A percentile compares a stretch with the other conserved stretches of the same genome.
Conservation (phyloP, 1,140 invertebrate species). For the Oryctes rhinoceros region DNA sequence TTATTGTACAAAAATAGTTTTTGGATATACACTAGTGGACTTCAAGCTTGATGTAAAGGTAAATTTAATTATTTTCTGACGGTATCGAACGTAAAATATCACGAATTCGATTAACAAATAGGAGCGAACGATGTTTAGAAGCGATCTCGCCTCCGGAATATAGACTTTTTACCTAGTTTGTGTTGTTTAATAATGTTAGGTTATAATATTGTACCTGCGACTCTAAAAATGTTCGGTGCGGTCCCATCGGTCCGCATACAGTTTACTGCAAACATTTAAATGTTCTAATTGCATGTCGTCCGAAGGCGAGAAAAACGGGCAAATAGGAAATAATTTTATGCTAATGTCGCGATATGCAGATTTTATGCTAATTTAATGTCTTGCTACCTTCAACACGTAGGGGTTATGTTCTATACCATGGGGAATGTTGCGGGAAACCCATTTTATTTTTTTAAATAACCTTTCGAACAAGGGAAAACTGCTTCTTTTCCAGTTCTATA, state of each 20-base stretch:
- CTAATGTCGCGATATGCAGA: slow-evolving; percentile 36
- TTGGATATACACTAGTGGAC: slow-evolving; percentile 39
- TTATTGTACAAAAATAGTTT: slow-evolving; percentile 42
- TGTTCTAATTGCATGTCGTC: slow-evolving; percentile 40
- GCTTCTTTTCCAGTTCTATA: neutral
- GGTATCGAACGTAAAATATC: neutral
- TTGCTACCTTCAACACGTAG: slow-evolving; percentile 9
- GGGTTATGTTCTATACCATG: neutral
- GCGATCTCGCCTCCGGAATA: neutral
- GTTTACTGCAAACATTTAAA: slow-evolving; percentile 39
- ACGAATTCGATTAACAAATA: neutral
- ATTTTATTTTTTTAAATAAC: neutral
- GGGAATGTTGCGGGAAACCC: neutral
- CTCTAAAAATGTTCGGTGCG: slow-evolving; percentile 30
- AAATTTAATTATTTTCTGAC: slow-evolving; percentile 39
- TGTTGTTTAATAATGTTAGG: slow-evolving; percentile 41
- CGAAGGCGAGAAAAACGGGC: slow-evolving; percentile 35
- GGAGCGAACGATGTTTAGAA: neutral
- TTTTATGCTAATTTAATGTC: slow-evolving; percentile 40
- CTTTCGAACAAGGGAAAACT: neutral
- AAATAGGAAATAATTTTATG: slow-evolving; percentile 40
- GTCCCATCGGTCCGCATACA: neutral
- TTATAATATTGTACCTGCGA: slow-evolving; percentile 33
- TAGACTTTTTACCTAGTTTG: slow-evolving; percentile 35
- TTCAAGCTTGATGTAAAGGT: slow-evolving; percentile 40